phyloP scores from a whole-genome alignment of 2,797 vertebrate genomes.

The Lophius americanus region DNA sequence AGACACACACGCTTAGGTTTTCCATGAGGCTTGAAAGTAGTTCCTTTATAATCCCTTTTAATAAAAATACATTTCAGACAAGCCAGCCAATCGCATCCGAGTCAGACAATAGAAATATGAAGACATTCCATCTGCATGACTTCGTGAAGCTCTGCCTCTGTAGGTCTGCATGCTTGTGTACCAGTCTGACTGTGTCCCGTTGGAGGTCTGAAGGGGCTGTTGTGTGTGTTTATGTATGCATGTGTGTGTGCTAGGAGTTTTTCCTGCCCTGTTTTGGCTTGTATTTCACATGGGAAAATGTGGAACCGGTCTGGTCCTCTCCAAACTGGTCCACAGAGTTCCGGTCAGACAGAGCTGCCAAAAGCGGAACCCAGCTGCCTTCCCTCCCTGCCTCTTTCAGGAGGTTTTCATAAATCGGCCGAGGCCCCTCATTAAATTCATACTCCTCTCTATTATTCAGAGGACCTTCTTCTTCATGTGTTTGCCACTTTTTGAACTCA shows the following conservation, averaged over 20 bases:
- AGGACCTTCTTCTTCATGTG: slow-evolving; percentile 23
- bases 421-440: slow-evolving; percentile 41
- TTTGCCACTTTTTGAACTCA: slow-evolving; percentile 28
- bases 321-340: slow-evolving; percentile 23
- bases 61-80: slow-evolving; percentile 43
- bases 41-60: slow-evolving; percentile 33
- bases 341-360: slow-evolving; percentile 60
- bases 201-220: slow-evolving; percentile 38
- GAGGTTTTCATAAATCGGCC: slow-evolving; percentile 43
- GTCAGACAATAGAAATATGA: slow-evolving; percentile 54
- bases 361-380: slow-evolving; percentile 69
- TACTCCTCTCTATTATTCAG: slow-evolving; percentile 6
- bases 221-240: slow-evolving; percentile 29
- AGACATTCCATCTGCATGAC: slow-evolving; percentile 78
- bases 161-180: slow-evolving; percentile 73
- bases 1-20: slow-evolving; percentile 25
- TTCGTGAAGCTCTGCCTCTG: slow-evolving; percentile 72
- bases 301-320: slow-evolving; percentile 19
- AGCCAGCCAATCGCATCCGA: slow-evolving; percentile 36
- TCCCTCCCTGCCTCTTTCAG: slow-evolving; percentile 61
- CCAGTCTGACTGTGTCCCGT: slow-evolving; percentile 52
- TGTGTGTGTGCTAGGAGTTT: slow-evolving; percentile 28
- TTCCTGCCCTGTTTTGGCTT: slow-evolving; percentile 42
- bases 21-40: slow-evolving; percentile 26
- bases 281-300: slow-evolving; percentile 58